phyloP scores from a whole-genome alignment of 2,888 invertebrate genomes.

The Itoplectis maculator region DNA sequence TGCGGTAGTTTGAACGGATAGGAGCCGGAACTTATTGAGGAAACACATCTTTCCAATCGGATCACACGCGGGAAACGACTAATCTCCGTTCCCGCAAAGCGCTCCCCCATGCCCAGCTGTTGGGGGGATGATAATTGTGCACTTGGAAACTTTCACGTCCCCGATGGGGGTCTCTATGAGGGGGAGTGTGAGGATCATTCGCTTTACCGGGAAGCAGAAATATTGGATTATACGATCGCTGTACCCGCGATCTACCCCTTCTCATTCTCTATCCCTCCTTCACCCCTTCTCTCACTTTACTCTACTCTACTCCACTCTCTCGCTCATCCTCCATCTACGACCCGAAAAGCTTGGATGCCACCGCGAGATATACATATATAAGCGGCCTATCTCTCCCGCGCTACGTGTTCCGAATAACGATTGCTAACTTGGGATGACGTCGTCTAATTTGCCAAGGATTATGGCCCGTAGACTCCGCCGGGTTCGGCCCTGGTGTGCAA shows the following conservation, averaged over 20 bases:
- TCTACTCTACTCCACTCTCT: neutral
- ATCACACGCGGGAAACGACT: slow-evolving; percentile 64
- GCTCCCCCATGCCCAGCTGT: slow-evolving; percentile 67
- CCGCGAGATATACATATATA: slow-evolving; percentile 66
- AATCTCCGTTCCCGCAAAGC: slow-evolving; percentile 70
- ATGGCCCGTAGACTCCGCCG: slow-evolving; percentile 56
- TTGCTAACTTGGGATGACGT: slow-evolving; percentile 72
- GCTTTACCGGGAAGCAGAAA: slow-evolving; percentile 25
- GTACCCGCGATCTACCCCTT: slow-evolving; percentile 26
- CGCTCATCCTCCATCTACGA: neutral
- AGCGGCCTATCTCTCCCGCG: slow-evolving; percentile 65
- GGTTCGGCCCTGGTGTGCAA: slow-evolving; percentile 35
- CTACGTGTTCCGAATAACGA: slow-evolving; percentile 73
- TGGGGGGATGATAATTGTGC: slow-evolving; percentile 75
- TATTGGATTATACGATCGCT: slow-evolving; percentile 72
- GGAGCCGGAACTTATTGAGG: slow-evolving; percentile 4
- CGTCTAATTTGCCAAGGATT: slow-evolving; percentile 72
- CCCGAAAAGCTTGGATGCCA: slow-evolving; percentile 60
- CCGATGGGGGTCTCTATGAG: slow-evolving; percentile 12
- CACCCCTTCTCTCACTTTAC: neutral
- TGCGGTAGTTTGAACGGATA: neutral
- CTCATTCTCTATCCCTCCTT: neutral
- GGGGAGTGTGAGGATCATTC: slow-evolving; percentile 31
- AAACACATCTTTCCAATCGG: slow-evolving; percentile 4
- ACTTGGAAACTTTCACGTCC: slow-evolving; percentile 68